These are phyloP conservation scores for Cyphomyrus plagiostoma DNA, from an alignment of 2,113 vertebrate species.

Conservation along the genomic window DNA sequence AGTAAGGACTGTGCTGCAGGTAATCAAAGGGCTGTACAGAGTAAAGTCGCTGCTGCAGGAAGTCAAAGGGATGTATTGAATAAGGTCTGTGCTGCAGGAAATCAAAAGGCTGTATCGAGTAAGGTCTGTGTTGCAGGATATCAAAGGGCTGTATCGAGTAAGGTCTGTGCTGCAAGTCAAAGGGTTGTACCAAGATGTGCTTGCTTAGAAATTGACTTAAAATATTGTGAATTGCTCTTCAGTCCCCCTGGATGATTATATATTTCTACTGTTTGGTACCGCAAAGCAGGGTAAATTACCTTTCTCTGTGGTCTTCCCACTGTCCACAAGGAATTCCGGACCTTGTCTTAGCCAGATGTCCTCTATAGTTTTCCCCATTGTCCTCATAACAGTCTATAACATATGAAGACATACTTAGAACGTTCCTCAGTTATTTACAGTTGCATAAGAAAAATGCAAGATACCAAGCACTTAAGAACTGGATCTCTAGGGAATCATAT, in stretches of 20 bases:
- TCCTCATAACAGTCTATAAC: slow-evolving; percentile 84
- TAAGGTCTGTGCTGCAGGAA: background rate
- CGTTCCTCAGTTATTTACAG: background rate
- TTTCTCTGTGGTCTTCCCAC: slow-evolving; percentile 74
- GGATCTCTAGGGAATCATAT: slow-evolving; percentile 18
- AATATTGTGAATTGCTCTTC: background rate
- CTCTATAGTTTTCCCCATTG: slow-evolving; percentile 78
- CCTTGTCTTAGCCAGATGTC: slow-evolving; percentile 80
- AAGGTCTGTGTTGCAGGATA: background rate
- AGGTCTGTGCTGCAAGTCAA: background rate
- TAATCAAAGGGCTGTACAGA: rapidly evolving
- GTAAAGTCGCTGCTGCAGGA: background rate
- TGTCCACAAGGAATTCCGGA: slow-evolving; percentile 82
- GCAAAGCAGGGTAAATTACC: slow-evolving; percentile 41
- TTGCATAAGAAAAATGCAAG: slow-evolving; percentile 5
- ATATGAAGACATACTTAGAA: slow-evolving; percentile 23
- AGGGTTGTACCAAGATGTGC: background rate
- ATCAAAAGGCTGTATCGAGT: background rate
- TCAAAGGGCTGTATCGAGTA: background rate
- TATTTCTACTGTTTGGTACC: background rate
- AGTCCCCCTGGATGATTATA: background rate
- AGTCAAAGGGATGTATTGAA: background rate
- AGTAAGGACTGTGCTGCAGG: background rate
- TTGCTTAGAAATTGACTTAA: background rate
- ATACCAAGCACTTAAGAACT: background rate